Evolutionary conservation across 1,140 invertebrate species (phyloP).

Genomic region (Meloidogyne floridensis): DNA sequence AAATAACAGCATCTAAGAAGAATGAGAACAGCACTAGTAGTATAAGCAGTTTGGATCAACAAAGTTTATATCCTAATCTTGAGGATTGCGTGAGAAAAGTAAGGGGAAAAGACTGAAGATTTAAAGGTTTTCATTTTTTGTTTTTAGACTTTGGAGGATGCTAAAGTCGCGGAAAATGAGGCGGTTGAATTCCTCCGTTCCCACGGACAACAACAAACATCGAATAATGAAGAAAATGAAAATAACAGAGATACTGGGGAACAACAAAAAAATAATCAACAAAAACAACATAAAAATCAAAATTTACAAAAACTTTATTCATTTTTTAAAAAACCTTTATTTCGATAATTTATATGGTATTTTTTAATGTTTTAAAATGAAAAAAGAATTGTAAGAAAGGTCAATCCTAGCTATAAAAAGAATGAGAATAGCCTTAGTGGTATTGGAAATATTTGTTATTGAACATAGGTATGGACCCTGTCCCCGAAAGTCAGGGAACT

Average conservation of each 20-base stretch:
- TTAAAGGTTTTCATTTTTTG: no score
- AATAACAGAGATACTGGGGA: background rate
- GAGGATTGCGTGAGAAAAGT: constrained; percentile 14
- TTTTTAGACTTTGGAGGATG: constrained; percentile 15
- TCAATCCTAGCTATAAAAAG: no score
- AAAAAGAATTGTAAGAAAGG: no score
- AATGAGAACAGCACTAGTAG: background rate
- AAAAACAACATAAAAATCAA: background rate
- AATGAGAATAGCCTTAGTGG: no score
- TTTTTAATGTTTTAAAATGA: no score
- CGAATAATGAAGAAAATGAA: background rate
- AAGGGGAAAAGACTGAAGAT: no score
- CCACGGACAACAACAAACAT: background rate
- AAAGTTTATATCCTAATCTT: constrained; percentile 24
- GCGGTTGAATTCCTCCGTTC: background rate
- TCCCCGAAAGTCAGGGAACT: no score
- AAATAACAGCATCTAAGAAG: background rate
- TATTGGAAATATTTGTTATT: no score
- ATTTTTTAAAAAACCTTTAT: constrained; percentile 7
- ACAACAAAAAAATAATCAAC: background rate
- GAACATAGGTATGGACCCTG: no score
- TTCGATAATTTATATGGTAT: background rate
- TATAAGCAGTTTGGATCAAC: constrained; percentile 12
- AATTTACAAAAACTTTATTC: constrained; percentile 4
- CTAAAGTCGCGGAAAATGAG: background rate